Evolutionary conservation across 2,113 vertebrate genomes (phyloP), one percentile per base, ranked within the genome.

Genomic region (Picathartes gymnocephalus): DNA sequence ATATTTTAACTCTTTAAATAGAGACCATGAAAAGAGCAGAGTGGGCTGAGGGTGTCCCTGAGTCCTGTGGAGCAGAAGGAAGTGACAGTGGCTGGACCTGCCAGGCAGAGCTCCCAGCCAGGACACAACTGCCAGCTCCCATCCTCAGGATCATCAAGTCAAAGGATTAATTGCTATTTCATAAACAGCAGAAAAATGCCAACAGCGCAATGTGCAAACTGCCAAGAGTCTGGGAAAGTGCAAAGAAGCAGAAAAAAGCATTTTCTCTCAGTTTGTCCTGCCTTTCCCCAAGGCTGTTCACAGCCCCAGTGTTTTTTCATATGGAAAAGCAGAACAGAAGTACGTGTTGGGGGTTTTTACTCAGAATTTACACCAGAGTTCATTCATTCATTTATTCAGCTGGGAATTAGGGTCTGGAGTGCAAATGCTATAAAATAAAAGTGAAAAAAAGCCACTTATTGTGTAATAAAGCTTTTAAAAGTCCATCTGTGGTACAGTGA

Each of bases 1-100:
- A 4, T 40, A 17, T 70, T 86, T 76, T 53, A 65, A 48, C 50
- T 44, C n/a, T 56, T 39, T 25, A 39, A 74, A 16, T 1, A 80
- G n/a, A 74, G 14, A 6, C 22, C 42, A 30, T 6, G 28, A 23
- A 2, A 16, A 50, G 31, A 42, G n/a, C 37, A 57, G 58, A 45
- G 17, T 1, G n/a, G 35, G 25, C 4, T 24, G 68, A 25, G 64
- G 35, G 35, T 28, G 33, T 10, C 24, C 4, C 39, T 0, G 2
- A 23, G 56, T 0, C 33, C 56, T 47, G 14, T 0, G 7, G 24
- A 42, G 62, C 79, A 50, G 74, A 6, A 3, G 15, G 35, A 27
- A 57, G 61, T 8, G 8, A 27, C 45, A 7, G 24, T 0, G 4
- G 4, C 10, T 23, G 6, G 3, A 6, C 22, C 0, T 13, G 40